Base-by-base conservation (phyloP, 2,113 vertebrate genomes). In the Scartelaos histophorus region DNA sequence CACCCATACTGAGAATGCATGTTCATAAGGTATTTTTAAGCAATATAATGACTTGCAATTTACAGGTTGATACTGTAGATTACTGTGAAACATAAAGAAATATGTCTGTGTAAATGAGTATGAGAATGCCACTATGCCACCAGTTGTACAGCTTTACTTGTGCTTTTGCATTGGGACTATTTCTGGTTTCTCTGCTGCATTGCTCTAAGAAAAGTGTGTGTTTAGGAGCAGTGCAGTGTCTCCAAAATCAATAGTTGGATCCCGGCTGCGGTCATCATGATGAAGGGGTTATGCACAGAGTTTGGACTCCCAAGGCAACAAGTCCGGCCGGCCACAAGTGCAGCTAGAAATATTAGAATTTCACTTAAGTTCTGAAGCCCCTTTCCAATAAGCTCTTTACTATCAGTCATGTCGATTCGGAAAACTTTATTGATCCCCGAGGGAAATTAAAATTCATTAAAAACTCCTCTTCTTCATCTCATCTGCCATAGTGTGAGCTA, bases 391-490 rank as follows among this genome's bases (percentile, higher is more conserved):
- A 64, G 34, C 61, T 64, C 34, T 35, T 38, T 64, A 11, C 34
- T n/a, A 64, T 64, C 61, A 64, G 61, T 64, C 34, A 64, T 38
- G 61, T 35, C 61, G 61, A 64, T 64, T 64, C 61, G 11, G 61
- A 64, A 64, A 64, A 64, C 61, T 64, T 64, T 64, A 64, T 64
- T 64, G 29, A 64, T 64, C 61, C 34, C 34, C 61, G 21, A 64
- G 61, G 61, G 61, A 64, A 64, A 64, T 64, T 64, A 64, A 38
- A 64, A 64, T 64, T 64, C 61, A 64, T 64, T 64, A 64, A 64
- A 62, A 43, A 38, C 61, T 38, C 34, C 19, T 64, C 61, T 64
- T 64, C 34, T 38, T 64, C 29, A 38, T 38, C 29, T 38, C 29
- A 64, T 64, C 61, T 64, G 61, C 61, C 61, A 64, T 11, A n/a